phyloP scores from a whole-genome alignment of 2,888 invertebrate genomes.

The Epirrhoe alternata region DNA sequence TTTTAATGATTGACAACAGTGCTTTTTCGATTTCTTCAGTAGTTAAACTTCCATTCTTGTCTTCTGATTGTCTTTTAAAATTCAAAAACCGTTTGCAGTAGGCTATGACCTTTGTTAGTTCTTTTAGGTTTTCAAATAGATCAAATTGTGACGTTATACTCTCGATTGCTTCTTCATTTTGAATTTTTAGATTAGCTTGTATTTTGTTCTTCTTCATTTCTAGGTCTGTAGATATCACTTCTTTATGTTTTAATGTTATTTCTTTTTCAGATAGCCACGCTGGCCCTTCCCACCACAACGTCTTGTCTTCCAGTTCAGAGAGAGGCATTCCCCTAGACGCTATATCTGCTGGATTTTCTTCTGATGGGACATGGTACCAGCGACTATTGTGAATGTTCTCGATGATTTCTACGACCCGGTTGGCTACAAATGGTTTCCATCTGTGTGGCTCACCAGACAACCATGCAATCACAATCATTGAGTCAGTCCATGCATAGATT shows the following conservation, averaged over 20 bases:
- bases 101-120: slow-evolving; percentile 3
- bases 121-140: neutral
- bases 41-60: neutral
- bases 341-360: slow-evolving; percentile 2
- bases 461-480: neutral
- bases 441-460: slow-evolving; percentile 4
- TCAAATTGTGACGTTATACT: neutral
- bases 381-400: neutral
- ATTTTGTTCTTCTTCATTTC: neutral
- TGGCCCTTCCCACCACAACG: slow-evolving; percentile 1
- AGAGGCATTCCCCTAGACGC: neutral
- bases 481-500: slow-evolving; percentile 1
- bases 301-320: neutral
- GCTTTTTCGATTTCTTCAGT: slow-evolving; percentile 3
- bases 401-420: slow-evolving; percentile 3
- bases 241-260: neutral
- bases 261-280: slow-evolving; percentile 6
- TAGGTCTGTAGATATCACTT: neutral
- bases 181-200: slow-evolving; percentile 1
- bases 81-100: slow-evolving; percentile 11
- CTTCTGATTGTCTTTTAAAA: neutral
- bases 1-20: neutral
- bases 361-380: slow-evolving; percentile 3
- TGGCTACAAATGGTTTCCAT: slow-evolving; percentile 1
- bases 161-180: slow-evolving; percentile 1